Evolutionary conservation across 2,113 vertebrate genomes (phyloP), one percentile per base, ranked within the genome.

Genomic region (Ptyas mucosa): DNA sequence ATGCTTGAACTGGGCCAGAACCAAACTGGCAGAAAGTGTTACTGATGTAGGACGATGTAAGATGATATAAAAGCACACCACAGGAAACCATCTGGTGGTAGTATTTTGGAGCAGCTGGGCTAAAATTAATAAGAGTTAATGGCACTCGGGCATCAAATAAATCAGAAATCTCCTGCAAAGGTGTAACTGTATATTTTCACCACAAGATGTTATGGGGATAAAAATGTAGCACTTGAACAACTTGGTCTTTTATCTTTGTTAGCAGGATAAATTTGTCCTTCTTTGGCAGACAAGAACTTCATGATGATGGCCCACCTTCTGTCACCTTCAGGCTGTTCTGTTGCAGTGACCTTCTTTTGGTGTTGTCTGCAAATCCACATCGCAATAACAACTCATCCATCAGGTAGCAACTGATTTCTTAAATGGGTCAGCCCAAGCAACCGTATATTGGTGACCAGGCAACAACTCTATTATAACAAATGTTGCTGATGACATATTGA

Each of bases 321-420:
- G 1, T 34, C 94, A 89, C 1, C 91, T 90, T 14, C 46, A 89
- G 61, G 89, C 4, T 57, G 75, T 90, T 10, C 18, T 51, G 3
- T 20, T 95, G 87, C 54, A 91, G 24, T 81, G 64, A 58, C 12
- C 92, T 29, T 88, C 89, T 91, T 15, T 10, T 10, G 0, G 7
- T 61, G 29, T 92, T 64, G 55, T 58, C 12, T 91, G 88, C 90
- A 89, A 87, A 29, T 91, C 69, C 14, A 91, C 55, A n/a, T 54
- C 51, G 93, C 93, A 58, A 10, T 39, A 18, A 61, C 92, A 93
- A 94, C 88, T 85, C 91, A 88, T 94, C 61, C 89, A 94, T 93
- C 87, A 95, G 12, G 61, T 85, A 86, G 85, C 89, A 86, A 18
- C 8, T 58, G 92, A 21, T 39, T 90, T 24, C 29, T 54, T 94